Conservation (phyloP, 2,888 invertebrate genomes). For the Ophion ellenae region DNA sequence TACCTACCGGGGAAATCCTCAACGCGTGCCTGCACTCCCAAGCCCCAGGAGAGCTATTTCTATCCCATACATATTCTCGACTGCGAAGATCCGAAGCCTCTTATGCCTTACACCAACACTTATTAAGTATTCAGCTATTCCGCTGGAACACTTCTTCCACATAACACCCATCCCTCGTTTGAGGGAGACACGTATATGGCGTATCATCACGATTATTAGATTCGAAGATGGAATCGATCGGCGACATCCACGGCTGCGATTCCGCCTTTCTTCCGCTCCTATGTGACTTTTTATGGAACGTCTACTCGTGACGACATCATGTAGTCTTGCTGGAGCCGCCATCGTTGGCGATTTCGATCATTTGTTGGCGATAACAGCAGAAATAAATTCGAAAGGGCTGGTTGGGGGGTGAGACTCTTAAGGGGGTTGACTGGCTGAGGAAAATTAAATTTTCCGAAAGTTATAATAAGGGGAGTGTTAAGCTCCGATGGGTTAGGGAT, state of each 20-base stretch:
- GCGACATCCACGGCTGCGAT: neutral
- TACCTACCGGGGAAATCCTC: constrained; percentile 37
- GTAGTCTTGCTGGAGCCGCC: too few species aligned
- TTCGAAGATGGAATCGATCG: neutral
- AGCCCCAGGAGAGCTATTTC: constrained; percentile 33
- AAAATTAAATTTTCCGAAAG: too few species aligned
- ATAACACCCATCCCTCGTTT: neutral
- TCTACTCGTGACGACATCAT: too few species aligned
- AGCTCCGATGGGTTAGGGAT: too few species aligned
- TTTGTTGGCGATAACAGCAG: too few species aligned
- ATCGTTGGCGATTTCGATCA: too few species aligned
- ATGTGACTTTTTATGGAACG: neutral
- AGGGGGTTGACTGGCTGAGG: too few species aligned
- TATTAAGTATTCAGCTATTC: constrained; percentile 49
- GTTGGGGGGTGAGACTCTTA: too few species aligned
- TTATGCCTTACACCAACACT: constrained; percentile 28
- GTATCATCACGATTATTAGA: constrained; percentile 26
- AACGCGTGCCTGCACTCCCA: constrained; percentile 47
- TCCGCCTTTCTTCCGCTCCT: neutral
- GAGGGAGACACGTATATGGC: neutral
- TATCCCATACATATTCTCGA: constrained; percentile 28
- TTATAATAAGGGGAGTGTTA: too few species aligned
- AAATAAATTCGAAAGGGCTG: too few species aligned
- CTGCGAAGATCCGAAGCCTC: constrained; percentile 31
- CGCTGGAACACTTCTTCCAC: constrained; percentile 7